Percentiles rank a stretch among this genome's conserved stretches.
These are phyloP conservation scores for Lagorchestes hirsutus DNA, from an alignment of 2,797 vertebrate species.

Conservation along the genomic window DNA sequence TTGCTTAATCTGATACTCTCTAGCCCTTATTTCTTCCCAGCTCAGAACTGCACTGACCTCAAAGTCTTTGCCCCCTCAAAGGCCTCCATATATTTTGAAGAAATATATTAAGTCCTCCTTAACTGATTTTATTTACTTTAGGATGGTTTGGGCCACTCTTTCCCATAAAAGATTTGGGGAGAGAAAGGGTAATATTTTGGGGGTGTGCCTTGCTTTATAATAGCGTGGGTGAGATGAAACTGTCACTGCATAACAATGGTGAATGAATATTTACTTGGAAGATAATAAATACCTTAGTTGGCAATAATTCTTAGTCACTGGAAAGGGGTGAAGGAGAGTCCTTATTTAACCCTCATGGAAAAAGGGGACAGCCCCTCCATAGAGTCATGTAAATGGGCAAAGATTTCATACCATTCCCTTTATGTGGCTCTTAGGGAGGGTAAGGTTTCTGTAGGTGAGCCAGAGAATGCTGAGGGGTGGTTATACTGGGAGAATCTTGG, in stretches of 20 bases:
- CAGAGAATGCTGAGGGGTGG: background rate
- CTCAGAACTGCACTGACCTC: background rate
- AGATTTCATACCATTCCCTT: too few species aligned
- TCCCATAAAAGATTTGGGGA: background rate
- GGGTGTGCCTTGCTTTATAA: too few species aligned
- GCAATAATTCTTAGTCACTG: too few species aligned
- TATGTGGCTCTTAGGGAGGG: background rate
- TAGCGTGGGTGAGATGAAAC: too few species aligned
- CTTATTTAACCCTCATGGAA: too few species aligned
- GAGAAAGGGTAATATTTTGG: background rate
- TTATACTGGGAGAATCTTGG: background rate
- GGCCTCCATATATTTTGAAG: background rate
- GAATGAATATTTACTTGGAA: too few species aligned
- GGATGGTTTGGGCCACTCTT: background rate
- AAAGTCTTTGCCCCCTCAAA: background rate
- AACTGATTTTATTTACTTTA: background rate
- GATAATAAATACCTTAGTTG: too few species aligned
- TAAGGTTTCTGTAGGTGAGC: too few species aligned
- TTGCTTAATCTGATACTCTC: background rate
- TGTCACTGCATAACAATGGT: too few species aligned
- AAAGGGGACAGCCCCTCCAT: too few species aligned
- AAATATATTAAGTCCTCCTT: background rate
- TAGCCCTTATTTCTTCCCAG: background rate
- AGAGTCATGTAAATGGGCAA: too few species aligned
- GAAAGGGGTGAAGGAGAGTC: too few species aligned